A percentile compares a stretch with the other conserved stretches of the same genome.
Conservation (phyloP, 2,888 invertebrate genomes). For the Parochlus steinenii region DNA sequence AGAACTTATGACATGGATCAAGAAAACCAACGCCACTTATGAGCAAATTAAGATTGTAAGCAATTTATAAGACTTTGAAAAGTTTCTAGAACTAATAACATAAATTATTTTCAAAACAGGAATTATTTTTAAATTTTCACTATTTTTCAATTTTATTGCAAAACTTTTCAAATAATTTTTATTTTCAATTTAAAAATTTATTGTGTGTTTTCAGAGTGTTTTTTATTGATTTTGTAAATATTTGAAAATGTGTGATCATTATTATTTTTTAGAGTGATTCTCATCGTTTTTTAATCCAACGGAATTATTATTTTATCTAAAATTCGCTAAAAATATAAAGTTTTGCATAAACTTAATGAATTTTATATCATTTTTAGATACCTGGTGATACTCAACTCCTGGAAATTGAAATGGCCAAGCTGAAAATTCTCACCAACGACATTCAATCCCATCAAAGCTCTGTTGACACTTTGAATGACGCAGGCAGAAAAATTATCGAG, state of each 20-base stretch:
- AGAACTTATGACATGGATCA: conserved; percentile 89
- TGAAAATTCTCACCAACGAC: conserved; percentile 91
- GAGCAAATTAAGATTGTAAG: conserved; percentile 74
- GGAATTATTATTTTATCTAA: too few species aligned
- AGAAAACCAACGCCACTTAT: conserved; percentile 69
- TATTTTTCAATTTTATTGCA: too few species aligned
- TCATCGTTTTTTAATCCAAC: too few species aligned
- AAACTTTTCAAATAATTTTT: too few species aligned
- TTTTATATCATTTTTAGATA: conserved; percentile 34
- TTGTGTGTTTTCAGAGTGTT: too few species aligned
- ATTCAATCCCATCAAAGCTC: conserved; percentile 92
- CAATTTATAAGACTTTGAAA: conserved; percentile 17
- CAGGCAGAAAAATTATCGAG: conserved; percentile 80
- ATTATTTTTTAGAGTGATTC: too few species aligned
- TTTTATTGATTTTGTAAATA: too few species aligned
- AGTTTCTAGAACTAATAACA: neutral
- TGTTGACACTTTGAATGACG: conserved; percentile 88
- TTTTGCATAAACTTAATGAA: too few species aligned
- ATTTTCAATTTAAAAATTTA: too few species aligned
- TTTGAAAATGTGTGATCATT: too few species aligned
- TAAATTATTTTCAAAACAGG: conserved; percentile 2
- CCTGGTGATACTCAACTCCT: conserved; percentile 88
- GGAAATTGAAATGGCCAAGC: conserved; percentile 89
- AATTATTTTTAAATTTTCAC: neutral
- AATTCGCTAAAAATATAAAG: too few species aligned